phyloP scores from a whole-genome alignment of 2,888 invertebrate genomes.

The Nysson spinosus region DNA sequence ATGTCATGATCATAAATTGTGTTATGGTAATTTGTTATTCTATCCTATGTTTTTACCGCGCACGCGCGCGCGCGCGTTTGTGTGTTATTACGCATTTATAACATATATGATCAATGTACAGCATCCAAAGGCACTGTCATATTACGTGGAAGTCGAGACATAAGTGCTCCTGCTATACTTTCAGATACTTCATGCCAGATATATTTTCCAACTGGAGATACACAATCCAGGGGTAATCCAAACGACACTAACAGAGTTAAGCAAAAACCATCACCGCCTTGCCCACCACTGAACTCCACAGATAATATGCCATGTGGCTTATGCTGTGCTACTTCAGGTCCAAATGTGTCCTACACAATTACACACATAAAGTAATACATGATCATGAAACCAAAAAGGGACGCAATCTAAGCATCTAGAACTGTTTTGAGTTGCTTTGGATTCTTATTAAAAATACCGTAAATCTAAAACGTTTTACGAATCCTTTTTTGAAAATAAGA shows the following conservation, averaged over 20 bases:
- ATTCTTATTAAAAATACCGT: too few relatives aligned
- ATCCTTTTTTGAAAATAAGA: too few relatives aligned
- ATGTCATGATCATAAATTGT: conserved; percentile 27
- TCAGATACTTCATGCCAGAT: conserved; percentile 90
- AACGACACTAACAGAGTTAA: conserved; percentile 90
- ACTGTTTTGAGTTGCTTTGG: too few relatives aligned
- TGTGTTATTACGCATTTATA: too few relatives aligned
- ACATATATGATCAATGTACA: conserved; percentile 81
- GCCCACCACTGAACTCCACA: conserved; percentile 83
- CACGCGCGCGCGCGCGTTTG: neutral
- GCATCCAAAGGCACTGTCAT: conserved; percentile 90
- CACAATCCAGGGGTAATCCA: conserved; percentile 90
- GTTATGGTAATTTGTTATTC: conserved; percentile 29
- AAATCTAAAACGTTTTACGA: too few relatives aligned
- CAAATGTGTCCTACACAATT: conserved; percentile 88
- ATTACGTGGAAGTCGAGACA: conserved; percentile 85
- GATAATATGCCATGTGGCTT: conserved; percentile 89
- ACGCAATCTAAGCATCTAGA: too few relatives aligned
- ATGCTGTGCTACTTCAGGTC: conserved; percentile 90
- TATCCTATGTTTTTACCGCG: neutral
- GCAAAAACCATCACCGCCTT: conserved; percentile 86
- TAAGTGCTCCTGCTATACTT: conserved; percentile 83
- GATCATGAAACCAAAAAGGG: neutral
- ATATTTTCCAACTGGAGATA: conserved; percentile 91
- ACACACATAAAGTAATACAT: neutral